A percentile compares a stretch with the other conserved stretches of the same genome.
Conservation (phyloP, 2,113 vertebrate genomes). For the Strix aluco region DNA sequence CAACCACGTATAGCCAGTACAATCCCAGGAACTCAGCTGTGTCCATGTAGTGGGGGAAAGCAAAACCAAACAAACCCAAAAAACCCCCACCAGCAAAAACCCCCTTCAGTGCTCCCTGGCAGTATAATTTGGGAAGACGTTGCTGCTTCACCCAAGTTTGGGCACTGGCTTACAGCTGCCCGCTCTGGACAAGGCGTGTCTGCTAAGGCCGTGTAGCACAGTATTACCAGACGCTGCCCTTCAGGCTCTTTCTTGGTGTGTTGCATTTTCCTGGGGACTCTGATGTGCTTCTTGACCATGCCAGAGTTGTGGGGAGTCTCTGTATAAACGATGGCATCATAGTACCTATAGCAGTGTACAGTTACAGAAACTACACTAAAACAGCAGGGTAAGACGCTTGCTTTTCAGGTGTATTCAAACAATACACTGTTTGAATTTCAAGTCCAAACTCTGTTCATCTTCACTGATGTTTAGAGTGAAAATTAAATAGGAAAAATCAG, state of each 20-base stretch:
- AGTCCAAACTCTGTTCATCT: background rate
- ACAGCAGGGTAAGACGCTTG: background rate
- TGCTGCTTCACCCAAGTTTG: background rate
- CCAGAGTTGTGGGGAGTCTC: background rate
- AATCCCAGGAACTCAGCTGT: background rate
- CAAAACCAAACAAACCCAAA: background rate
- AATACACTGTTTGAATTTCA: background rate
- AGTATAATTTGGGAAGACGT: background rate
- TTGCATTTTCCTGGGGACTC: accelerated
- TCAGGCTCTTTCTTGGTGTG: background rate
- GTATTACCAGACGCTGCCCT: background rate
- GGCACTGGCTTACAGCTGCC: background rate
- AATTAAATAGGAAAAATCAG: background rate
- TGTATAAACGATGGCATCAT: background rate
- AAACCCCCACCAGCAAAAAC: background rate
- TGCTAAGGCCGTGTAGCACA: accelerated
- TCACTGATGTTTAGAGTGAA: background rate
- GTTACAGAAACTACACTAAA: background rate
- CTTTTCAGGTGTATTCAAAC: background rate
- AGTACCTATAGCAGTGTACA: background rate
- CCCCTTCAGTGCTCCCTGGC: background rate
- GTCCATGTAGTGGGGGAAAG: background rate
- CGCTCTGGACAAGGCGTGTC: accelerated
- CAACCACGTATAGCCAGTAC: background rate
- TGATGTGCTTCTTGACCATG: background rate